Conservation (phyloP, 2,888 invertebrate species). For the Caenorhabditis sp. region DNA sequence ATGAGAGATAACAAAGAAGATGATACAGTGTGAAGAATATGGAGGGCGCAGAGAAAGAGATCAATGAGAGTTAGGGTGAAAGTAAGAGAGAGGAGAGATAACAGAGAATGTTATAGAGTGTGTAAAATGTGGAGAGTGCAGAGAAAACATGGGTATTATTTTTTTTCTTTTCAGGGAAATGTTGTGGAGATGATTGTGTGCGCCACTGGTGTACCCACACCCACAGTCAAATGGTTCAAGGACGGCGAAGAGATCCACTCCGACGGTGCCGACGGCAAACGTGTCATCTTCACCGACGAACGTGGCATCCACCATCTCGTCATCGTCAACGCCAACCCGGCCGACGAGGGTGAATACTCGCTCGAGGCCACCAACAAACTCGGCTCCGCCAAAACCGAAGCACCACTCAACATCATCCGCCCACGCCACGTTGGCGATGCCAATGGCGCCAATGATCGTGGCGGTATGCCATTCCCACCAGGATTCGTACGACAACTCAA, state of each 20-base stretch:
- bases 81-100: too few relatives aligned
- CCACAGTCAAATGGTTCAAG: constrained; percentile 72
- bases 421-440: constrained; percentile 51
- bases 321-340: constrained; percentile 67
- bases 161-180: constrained; percentile 63
- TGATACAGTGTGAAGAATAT: too few relatives aligned
- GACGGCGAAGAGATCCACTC: constrained; percentile 64
- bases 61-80: too few relatives aligned
- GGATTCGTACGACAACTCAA: constrained; percentile 71
- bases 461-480: constrained; percentile 70
- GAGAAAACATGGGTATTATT: too few relatives aligned
- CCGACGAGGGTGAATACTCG: constrained; percentile 71
- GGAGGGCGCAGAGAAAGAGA: too few relatives aligned
- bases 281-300: constrained; percentile 69
- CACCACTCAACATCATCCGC: constrained; percentile 63
- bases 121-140: too few relatives aligned
- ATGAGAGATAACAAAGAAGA: too few relatives aligned
- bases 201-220: constrained; percentile 72
- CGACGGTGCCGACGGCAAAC: constrained; percentile 63
- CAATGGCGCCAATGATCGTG: constrained; percentile 48
- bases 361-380: constrained; percentile 70
- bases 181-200: constrained; percentile 72
- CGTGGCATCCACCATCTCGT: constrained; percentile 69
- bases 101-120: too few relatives aligned
- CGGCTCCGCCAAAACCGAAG: constrained; percentile 69